A percentile compares a stretch with the other conserved stretches of the same genome.
phyloP scores from a whole-genome alignment of 2,797 vertebrate genomes.

The Hydrocynus forskahlii region DNA sequence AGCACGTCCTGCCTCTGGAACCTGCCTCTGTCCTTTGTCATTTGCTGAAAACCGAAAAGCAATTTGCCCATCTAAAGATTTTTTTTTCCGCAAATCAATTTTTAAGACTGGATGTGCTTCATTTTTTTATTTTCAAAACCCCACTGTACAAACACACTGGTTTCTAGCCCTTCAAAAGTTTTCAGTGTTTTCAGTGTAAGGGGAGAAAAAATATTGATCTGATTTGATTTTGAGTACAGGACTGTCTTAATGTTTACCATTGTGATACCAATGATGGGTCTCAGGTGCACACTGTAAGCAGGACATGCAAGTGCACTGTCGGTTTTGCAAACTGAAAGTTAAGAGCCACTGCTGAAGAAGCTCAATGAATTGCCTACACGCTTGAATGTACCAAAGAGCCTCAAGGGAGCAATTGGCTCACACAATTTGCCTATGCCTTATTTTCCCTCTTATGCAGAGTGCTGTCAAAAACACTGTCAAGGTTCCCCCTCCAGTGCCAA shows the following conservation, averaged over 20 bases:
- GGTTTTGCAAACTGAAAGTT: background rate
- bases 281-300: background rate
- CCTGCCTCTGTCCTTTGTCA: background rate
- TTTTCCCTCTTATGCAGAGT: conserved; percentile 67
- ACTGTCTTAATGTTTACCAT: too few relatives aligned
- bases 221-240: too few relatives aligned
- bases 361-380: background rate
- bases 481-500: conserved; percentile 94
- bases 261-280: background rate
- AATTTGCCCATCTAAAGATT: background rate
- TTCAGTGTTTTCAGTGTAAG: too few relatives aligned
- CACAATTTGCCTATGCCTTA: background rate
- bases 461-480: conserved; percentile 85
- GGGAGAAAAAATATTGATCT: too few relatives aligned
- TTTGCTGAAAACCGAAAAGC: background rate
- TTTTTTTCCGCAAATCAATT: too few relatives aligned
- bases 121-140: too few relatives aligned
- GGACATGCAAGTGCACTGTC: background rate
- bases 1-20: background rate
- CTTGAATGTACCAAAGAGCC: background rate
- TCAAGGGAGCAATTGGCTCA: background rate
- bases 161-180: too few relatives aligned
- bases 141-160: too few relatives aligned
- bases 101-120: too few relatives aligned
- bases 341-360: background rate